A percentile compares a stretch with the other conserved stretches of the same genome.
Evolutionary conservation across 2,888 invertebrate genomes (phyloP).

Genomic region (Pasiphila rectangulata): DNA sequence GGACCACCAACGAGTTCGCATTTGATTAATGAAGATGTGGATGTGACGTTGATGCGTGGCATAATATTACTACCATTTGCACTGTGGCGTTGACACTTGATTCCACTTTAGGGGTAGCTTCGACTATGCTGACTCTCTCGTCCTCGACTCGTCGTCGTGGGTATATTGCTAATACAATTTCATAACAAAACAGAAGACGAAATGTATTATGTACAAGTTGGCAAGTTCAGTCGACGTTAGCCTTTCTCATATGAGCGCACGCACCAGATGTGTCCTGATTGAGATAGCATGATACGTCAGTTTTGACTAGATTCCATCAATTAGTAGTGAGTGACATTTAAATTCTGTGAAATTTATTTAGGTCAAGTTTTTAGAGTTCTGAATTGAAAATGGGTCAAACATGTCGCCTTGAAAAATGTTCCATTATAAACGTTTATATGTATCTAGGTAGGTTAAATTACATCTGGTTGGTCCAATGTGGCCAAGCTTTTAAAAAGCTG

Average conservation of each 20-base stretch:
- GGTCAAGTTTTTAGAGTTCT: conserved; percentile 3
- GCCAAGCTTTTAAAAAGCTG: too few species aligned
- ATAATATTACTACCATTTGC: conserved; percentile 1
- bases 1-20: conserved; percentile 24
- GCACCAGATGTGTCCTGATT: conserved; percentile 35
- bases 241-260: not conserved
- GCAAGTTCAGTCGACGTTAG: not conserved
- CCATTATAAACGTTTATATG: not conserved
- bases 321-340: conserved; percentile 5
- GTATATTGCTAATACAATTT: too few species aligned
- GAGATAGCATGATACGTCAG: conserved; percentile 26
- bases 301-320: conserved; percentile 23
- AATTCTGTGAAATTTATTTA: conserved; percentile 5
- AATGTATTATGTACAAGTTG: not conserved
- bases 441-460: too few species aligned
- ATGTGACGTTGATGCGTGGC: conserved; percentile 11
- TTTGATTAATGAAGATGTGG: conserved; percentile 31
- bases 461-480: too few species aligned
- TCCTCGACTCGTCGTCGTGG: not conserved
- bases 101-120: not conserved
- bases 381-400: conserved; percentile 6
- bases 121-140: not conserved
- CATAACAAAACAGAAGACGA: too few species aligned
- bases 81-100: not conserved
- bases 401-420: not conserved